Evolutionary conservation across 1,140 invertebrate genomes (phyloP).

Genomic region (Panonychus citri): DNA sequence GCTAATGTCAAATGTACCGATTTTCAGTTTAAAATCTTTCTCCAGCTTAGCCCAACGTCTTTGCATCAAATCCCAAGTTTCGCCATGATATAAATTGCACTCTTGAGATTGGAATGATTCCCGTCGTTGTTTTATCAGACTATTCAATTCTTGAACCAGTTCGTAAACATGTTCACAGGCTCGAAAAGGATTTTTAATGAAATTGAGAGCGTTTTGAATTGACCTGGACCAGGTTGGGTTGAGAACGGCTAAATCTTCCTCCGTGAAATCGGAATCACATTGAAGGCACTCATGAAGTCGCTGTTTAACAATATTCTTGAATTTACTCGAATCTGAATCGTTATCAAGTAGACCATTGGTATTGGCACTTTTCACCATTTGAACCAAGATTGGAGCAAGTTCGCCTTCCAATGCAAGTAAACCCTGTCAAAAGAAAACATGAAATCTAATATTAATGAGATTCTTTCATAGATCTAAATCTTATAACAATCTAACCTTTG

Average conservation of each 20-base stretch:
- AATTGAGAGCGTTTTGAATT: conserved; percentile 39
- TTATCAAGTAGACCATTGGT: conserved; percentile 94
- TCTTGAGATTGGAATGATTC: conserved; percentile 41
- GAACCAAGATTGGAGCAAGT: conserved; percentile 89
- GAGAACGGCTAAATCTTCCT: conserved; percentile 56
- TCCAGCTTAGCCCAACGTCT: conserved; percentile 94
- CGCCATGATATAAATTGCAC: conserved; percentile 80
- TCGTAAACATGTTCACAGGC: conserved; percentile 72
- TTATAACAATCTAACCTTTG: conserved; percentile 40
- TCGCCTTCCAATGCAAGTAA: conserved; percentile 90
- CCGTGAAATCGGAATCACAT: conserved; percentile 62
- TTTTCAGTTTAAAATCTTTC: conserved; percentile 87
- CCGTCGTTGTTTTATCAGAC: conserved; percentile 50
- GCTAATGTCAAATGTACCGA: conserved; percentile 74
- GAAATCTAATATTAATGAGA: background rate
- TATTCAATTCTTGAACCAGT: conserved; percentile 60
- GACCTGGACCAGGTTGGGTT: conserved; percentile 66
- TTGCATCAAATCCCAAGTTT: conserved; percentile 96
- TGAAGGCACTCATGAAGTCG: conserved; percentile 79
- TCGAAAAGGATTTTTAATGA: conserved; percentile 83
- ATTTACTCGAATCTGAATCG: conserved; percentile 86
- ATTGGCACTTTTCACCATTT: conserved; percentile 99
- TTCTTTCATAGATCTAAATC: background rate
- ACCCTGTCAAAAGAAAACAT: conserved; percentile 25
- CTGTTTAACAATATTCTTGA: conserved; percentile 83